These are phyloP conservation scores for Drosophila sturtevanti DNA, from an alignment of 1,140 invertebrate genomes.

Conservation along the genomic window DNA sequence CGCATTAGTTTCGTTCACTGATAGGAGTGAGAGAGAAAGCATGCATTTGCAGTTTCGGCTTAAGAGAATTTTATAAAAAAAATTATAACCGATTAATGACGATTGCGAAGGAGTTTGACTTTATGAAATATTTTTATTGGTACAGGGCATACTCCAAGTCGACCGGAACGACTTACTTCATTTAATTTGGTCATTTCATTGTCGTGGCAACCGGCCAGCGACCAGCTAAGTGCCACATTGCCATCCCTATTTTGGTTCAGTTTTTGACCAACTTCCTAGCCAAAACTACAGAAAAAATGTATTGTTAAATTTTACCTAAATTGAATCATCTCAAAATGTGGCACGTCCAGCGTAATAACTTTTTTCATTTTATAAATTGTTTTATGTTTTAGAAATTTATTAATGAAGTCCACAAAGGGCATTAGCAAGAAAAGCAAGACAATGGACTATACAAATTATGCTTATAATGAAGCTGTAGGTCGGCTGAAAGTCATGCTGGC, in stretches of 20 bases:
- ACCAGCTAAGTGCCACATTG: constrained; percentile 39
- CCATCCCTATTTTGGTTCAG: constrained; percentile 50
- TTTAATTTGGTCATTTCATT: constrained; percentile 70
- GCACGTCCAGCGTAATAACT: not conserved
- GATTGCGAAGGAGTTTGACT: too few relatives aligned
- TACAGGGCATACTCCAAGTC: too few relatives aligned
- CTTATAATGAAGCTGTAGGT: constrained; percentile 91
- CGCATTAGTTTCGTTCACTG: too few relatives aligned
- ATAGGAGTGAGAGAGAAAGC: too few relatives aligned
- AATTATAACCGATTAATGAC: too few relatives aligned
- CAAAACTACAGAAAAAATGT: not conserved
- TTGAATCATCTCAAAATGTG: constrained; percentile 49
- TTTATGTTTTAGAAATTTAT: constrained; percentile 67
- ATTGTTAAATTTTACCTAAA: not conserved
- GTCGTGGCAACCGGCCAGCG: constrained; percentile 55
- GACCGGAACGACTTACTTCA: too few relatives aligned
- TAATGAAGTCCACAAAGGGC: constrained; percentile 77
- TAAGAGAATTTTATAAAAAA: too few relatives aligned
- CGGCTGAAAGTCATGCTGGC: constrained; percentile 89
- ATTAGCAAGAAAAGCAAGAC: constrained; percentile 84
- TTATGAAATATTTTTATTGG: too few relatives aligned
- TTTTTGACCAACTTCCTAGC: constrained; percentile 39
- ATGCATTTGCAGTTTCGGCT: too few relatives aligned
- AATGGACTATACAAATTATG: constrained; percentile 91
- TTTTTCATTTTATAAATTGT: constrained; percentile 9